These are phyloP conservation scores for Petrocephalus schoutedeni DNA, from an alignment of 2,797 vertebrate species.

Conservation along the genomic window DNA sequence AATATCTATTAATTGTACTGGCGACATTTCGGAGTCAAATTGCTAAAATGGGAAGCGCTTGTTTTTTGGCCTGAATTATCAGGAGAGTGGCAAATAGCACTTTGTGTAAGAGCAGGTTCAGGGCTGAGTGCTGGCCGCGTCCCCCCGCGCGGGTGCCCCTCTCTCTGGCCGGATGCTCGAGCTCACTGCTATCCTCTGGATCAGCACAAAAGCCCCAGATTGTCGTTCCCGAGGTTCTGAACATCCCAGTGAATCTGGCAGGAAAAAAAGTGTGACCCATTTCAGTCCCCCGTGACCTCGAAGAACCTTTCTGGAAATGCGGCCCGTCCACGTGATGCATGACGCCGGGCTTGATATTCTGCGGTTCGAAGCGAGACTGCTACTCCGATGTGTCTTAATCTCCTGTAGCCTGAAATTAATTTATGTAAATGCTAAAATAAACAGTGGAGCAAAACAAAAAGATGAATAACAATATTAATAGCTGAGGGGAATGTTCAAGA, in stretches of 20 bases:
- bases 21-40: not conserved
- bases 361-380: not conserved
- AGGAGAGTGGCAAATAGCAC: not conserved
- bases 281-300: not conserved
- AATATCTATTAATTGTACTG: conserved; percentile 3
- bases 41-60: not conserved
- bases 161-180: not conserved
- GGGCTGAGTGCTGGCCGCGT: not conserved
- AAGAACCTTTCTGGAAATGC: not conserved
- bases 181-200: not conserved
- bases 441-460: not conserved
- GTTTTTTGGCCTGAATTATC: not conserved
- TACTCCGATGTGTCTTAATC: not conserved
- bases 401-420: not conserved
- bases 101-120: not conserved
- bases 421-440: conserved; percentile 1
- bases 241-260: not conserved
- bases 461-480: not conserved
- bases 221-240: not conserved
- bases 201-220: not conserved
- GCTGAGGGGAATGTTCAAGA: not conserved
- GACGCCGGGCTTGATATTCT: not conserved
- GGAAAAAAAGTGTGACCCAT: not conserved
- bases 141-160: not conserved
- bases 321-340: not conserved